Percentiles rank a stretch among this genome's conserved stretches.
phyloP scores from a whole-genome alignment of 2,888 invertebrate species.

The Cenopis cana region DNA sequence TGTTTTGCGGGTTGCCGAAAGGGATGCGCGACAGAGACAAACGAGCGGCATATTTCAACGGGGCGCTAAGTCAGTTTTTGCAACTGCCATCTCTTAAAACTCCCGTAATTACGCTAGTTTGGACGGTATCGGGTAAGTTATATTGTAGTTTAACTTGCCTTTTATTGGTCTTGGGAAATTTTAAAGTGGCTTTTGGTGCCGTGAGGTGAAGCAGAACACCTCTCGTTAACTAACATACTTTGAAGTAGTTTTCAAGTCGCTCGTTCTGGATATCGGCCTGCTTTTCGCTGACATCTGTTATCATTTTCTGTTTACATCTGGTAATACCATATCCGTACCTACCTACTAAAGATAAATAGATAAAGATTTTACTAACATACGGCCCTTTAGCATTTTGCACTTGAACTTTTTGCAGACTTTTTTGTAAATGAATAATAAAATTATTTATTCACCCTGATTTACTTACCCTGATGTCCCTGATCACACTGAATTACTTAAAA shows the following conservation, averaged over 20 bases:
- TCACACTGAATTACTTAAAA: no score
- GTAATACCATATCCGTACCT: no score
- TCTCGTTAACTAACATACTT: background rate
- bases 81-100: conserved; percentile 44
- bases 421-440: no score
- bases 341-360: no score
- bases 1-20: conserved; percentile 30
- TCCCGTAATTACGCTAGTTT: conserved; percentile 42
- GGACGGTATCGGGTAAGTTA: conserved; percentile 34
- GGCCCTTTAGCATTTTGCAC: no score
- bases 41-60: conserved; percentile 42
- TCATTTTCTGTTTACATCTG: no score
- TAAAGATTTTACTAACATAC: no score
- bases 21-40: conserved; percentile 44
- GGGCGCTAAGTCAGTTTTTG: conserved; percentile 43
- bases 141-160: conserved; percentile 35
- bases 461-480: no score
- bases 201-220: background rate
- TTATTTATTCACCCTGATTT: no score
- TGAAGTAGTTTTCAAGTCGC: background rate
- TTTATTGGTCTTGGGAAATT: conserved; percentile 31
- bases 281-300: background rate
- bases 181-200: conserved; percentile 8
- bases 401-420: no score
- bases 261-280: background rate